Percentiles rank a stretch among this genome's conserved stretches.
Evolutionary conservation across 1,140 invertebrate genomes (phyloP).

Genomic region (Spodoptera litura): DNA sequence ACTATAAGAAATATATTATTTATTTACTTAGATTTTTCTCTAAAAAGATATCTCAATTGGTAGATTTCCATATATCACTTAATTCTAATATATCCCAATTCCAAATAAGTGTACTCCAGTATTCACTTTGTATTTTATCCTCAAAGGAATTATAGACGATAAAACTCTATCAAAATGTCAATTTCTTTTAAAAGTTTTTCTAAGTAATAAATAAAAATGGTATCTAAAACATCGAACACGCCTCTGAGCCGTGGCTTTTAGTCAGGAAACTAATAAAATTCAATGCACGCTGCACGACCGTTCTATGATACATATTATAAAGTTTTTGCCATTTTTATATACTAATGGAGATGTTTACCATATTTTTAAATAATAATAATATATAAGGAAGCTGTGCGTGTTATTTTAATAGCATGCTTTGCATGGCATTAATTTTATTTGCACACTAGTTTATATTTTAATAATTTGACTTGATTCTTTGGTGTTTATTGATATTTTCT

Average conservation of each 20-base stretch:
- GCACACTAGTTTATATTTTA: neutral
- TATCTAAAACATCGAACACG: neutral
- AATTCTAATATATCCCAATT: no score
- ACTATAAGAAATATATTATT: no score
- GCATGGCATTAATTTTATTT: slow-evolving; percentile 23
- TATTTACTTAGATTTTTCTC: no score
- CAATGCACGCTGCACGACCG: slow-evolving; percentile 23
- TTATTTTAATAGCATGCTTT: slow-evolving; percentile 29
- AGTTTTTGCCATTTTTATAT: slow-evolving; percentile 28
- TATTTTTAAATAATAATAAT: slow-evolving; percentile 31
- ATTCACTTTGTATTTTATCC: slow-evolving; percentile 7
- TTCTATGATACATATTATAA: slow-evolving; percentile 13
- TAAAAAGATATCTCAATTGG: no score
- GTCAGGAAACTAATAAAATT: slow-evolving; percentile 32
- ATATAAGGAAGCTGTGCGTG: slow-evolving; percentile 9
- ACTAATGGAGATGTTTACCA: slow-evolving; percentile 26
- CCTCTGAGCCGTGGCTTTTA: neutral
- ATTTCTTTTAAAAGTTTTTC: no score
- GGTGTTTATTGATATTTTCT: neutral
- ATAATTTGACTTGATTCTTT: no score
- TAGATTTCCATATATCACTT: neutral
- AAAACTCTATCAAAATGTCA: neutral
- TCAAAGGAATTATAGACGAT: neutral
- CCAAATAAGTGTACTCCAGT: neutral
- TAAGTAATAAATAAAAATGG: neutral